Evolutionary conservation across 2,797 vertebrate genomes (phyloP), one percentile per base, ranked within the genome.

Genomic region (Falco berigora): DNA sequence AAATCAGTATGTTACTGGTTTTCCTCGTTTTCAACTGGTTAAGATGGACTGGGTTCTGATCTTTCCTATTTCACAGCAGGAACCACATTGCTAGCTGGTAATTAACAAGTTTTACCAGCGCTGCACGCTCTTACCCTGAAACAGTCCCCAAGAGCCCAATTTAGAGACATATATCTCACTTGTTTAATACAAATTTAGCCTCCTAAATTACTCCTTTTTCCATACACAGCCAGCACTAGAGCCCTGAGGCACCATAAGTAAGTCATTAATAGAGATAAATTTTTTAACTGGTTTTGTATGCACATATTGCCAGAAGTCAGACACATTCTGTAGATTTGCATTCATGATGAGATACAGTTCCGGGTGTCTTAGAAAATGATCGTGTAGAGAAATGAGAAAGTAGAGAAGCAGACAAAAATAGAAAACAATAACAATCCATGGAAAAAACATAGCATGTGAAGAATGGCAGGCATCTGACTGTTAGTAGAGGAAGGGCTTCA

Each of bases 141-240:
- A 92, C 61, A 67, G 84, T 72, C 52, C 93, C 80, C 81, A 86
- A 52, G 91, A 92, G 90, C 42, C 64, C 91, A 95, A 97, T 97
- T 95, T 95, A 88, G 59, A 92, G 50, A 80, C 47, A 87, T 69
- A 71, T 59, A 53, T 89, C 84, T 95, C 75, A 67, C 34, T 91
- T 74, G 71, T 76, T 95, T 94, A 91, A 94, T 73, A 85, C 71
- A 92, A 94, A 91, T 86, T 89, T 93, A 94, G 58, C 59, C 34
- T 82, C 66, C 47, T 92, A 92, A 92, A 90, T 80, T 84, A 91
- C 91, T 93, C 88, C 42, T 93, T 92, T 95, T 94, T 88, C 88
- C 87, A 95, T 92, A 91, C 94, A 90, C 78, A 94, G 59, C 58
- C 59, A 83, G 55, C 56, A 56, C 68, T 69, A 76, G 42, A 55